These are phyloP conservation scores for Crotalus viridis DNA, from an alignment of 2,113 vertebrate genomes.

Conservation along the genomic window DNA sequence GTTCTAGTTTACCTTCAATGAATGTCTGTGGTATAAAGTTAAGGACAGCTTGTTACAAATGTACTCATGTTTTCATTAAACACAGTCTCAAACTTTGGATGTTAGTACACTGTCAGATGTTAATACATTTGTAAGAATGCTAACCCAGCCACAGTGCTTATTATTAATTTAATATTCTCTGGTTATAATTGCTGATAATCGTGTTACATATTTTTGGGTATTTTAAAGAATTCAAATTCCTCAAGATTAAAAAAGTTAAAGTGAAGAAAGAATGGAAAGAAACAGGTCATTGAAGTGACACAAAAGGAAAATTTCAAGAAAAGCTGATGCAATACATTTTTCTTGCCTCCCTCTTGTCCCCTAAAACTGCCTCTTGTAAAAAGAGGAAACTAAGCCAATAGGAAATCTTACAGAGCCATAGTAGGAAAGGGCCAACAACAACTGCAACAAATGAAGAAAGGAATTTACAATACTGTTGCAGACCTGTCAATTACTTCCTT, in stretches of 20 bases:
- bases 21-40: not conserved
- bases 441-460: not conserved
- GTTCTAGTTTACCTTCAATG: not conserved
- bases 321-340: not conserved
- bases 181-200: not conserved
- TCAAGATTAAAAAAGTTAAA: not conserved
- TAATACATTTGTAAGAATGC: not conserved
- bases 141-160: not conserved
- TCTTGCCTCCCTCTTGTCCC: not conserved
- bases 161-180: not conserved
- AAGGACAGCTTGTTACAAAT: not conserved
- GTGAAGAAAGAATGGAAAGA: not conserved
- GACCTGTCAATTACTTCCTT: not conserved
- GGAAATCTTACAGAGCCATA: not conserved
- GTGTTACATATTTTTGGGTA: not conserved
- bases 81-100: not conserved
- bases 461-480: not conserved
- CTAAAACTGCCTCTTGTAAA: not conserved
- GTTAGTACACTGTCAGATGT: not conserved
- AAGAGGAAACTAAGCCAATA: not conserved
- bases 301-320: not conserved
- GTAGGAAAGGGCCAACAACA: too few species aligned
- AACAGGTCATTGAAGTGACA: not conserved
- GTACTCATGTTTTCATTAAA: not conserved
- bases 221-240: not conserved